Base-by-base conservation (phyloP, 2,113 vertebrate species). In the Cryptoleucopteryx plumbea region DNA sequence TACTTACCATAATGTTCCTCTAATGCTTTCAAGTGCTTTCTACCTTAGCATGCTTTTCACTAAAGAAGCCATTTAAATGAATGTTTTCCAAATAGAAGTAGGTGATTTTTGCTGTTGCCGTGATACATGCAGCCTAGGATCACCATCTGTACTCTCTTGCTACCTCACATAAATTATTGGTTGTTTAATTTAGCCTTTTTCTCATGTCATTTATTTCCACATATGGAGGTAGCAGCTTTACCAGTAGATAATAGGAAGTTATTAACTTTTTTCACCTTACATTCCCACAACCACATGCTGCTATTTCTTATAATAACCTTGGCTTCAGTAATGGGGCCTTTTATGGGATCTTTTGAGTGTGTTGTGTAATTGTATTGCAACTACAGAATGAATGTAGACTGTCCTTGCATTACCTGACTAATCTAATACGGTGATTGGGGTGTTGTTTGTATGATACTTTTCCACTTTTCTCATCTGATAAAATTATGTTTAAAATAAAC, bases 181-280 rank as follows among this genome's bases (percentile, higher is more conserved):
- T 88, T 86, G 68, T 90, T 96, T 93, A 93, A 93, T 95, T 94
- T 91, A 82, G 65, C 73, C 86, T 91, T 88, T 80, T 85, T 82
- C 47, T 90, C 2, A 13, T 81, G 92, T 84, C 61, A 58, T 95
- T 95, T 96, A 84, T 94, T 93, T 95, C 85, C 40, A 40, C 48
- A 21, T 65, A 56, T 0, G 0, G 82, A 86, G 72, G 88, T 81
- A 86, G 70, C 77, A 91, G 83, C 68, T 93, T 95, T 92, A 87
- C 83, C 52, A 34, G 65, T 38, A 95, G 94, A 95, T 96, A 96
- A 96, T 91, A 86, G 91, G 66, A 97, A 94, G 91, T 93, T 96
- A 96, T 92, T 96, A 96, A 96, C 92, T 96, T 86, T 56, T 79
- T 91, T 94, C 92, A 96, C 91, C 94, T 97, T 92, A 91, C 80